phyloP scores from a whole-genome alignment of 1,140 invertebrate genomes.

The Lucilia sericata region DNA sequence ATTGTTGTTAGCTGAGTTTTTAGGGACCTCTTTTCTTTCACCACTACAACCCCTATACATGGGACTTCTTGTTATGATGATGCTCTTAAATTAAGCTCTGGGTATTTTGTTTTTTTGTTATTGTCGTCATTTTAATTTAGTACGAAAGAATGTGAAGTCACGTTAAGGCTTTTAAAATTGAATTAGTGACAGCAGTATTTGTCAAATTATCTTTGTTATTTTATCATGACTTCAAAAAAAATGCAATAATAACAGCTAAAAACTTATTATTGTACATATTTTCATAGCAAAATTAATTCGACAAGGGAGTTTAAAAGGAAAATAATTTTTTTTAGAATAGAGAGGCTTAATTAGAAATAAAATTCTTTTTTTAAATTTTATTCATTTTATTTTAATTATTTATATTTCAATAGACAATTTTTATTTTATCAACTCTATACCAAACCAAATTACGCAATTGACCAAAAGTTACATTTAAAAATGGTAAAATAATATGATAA shows the following conservation, averaged over 20 bases:
- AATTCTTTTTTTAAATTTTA: no score
- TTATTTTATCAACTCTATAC: no score
- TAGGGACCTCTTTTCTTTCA: neutral
- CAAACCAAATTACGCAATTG: neutral
- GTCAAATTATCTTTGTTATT: conserved; percentile 33
- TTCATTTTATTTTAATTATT: no score
- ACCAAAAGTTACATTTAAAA: conserved; percentile 12
- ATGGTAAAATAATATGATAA: conserved; percentile 17
- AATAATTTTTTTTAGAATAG: neutral
- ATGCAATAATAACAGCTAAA: neutral
- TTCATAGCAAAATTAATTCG: no score
- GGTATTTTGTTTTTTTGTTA: neutral
- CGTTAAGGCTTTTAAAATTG: conserved; percentile 43
- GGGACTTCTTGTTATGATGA: neutral
- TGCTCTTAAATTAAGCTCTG: conserved; percentile 40
- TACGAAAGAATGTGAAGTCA: conserved; percentile 26
- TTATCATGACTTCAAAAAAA: neutral
- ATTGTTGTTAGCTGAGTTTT: neutral
- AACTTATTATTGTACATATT: neutral
- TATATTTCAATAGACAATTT: neutral
- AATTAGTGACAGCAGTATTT: conserved; percentile 37
- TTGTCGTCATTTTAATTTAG: neutral
- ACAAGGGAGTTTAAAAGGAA: neutral
- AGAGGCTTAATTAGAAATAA: neutral
- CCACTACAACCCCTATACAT: neutral